Evolutionary conservation across 1,140 invertebrate species (phyloP), one percentile per base, ranked within the genome.

Genomic region (Caerostris darwini): DNA sequence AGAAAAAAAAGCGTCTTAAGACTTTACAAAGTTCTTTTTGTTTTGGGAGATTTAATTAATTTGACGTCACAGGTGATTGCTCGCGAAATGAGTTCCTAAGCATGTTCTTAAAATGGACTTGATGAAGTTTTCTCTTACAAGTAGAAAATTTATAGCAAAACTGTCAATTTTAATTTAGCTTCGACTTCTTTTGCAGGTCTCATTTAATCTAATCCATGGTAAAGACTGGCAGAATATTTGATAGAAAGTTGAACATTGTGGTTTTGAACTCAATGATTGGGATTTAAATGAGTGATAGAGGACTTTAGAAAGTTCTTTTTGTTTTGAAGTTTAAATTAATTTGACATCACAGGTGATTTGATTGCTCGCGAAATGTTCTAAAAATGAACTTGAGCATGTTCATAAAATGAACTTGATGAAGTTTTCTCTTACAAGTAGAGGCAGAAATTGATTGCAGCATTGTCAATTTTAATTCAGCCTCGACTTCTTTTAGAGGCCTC

Each of bases 31-130:
- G 17, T 85, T 56, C 34, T 53, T 14, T 56, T 85, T 57, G 7
- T 85, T 58, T n/a, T 17, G 17, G 56, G 83, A 56, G 54, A 85
- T 85, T 85, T 85, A 85, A 85, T 85, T 85, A 85, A 58, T 85
- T 85, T 58, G 83, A 85, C 83, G 83, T 85, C 83, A 58, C 83
- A 85, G 83, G 54, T 85, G 83, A 85, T 85, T 85, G 83, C 54
- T 58, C 19, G 53, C 54, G 10, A 53, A 53, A 85, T 57, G 83
- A 56, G 6, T 19, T 50, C 19, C 34, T 7, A 77, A 71, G 69
- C 10, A 50, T 10, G 19, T 53, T 77, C 71, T 8, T 5, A 81
- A 81, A 81, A 81, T 81, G 19, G 12, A 34, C 10, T 81, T 81
- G 6, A 34, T 34, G 50, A 81, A 81, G 71, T 81, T 67, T 81